A percentile compares a stretch with the other conserved stretches of the same genome.
phyloP scores from a whole-genome alignment of 2,113 vertebrate species.

The Lophotis ruficrista region DNA sequence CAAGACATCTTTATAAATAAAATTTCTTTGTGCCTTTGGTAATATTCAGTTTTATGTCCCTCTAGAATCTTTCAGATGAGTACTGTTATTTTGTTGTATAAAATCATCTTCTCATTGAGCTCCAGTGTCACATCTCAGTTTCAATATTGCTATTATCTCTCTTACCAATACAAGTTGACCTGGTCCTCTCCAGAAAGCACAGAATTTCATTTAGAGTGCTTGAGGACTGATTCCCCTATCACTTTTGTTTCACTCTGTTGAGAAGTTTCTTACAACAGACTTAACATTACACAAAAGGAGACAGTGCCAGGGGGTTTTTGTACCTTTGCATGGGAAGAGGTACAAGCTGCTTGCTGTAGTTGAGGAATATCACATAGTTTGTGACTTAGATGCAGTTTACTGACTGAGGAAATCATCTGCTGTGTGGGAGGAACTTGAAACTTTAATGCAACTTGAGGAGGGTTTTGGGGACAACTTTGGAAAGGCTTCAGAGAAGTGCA shows the following conservation, averaged over 20 bases:
- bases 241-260: neutral
- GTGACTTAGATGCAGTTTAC: neutral
- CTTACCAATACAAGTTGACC: neutral
- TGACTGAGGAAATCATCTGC: neutral
- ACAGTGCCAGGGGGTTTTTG: neutral
- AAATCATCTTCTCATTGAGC: neutral
- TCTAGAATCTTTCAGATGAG: neutral
- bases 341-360: neutral
- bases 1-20: neutral
- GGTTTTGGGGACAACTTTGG: neutral
- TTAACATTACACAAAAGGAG: neutral
- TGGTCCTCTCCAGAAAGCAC: neutral
- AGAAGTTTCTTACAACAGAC: neutral
- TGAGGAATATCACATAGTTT: neutral
- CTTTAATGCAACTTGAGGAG: neutral
- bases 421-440: neutral
- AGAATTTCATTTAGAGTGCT: neutral
- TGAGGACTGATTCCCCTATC: neutral
- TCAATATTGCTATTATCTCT: neutral
- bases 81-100: neutral
- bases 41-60: neutral
- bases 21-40: neutral
- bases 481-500: neutral
- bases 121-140: neutral
- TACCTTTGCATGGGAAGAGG: neutral